Base-by-base conservation (phyloP, 2,888 invertebrate genomes). In the Eristalis intricaria region DNA sequence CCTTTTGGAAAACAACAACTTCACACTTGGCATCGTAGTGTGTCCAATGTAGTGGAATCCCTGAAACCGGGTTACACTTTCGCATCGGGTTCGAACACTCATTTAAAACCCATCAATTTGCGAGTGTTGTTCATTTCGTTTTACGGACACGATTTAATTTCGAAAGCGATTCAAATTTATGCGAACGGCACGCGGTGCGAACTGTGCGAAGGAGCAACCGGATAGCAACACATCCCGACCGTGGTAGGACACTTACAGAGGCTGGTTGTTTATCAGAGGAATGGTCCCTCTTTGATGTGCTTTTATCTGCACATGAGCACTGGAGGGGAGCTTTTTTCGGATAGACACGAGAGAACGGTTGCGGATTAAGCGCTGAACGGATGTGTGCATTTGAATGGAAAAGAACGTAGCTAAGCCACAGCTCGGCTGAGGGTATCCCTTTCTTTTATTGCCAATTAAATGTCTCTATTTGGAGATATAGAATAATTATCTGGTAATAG, bases 401-500 rank as follows among this genome's bases (percentile, higher is more conserved):
- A 50, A 64, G 70, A 73, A 81, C 65, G 64, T 60, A 82, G 65
- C 78, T 83, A 78, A 74, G 74, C 78, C 82, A n/a, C 86, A 76
- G 50, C 61, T 68, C 84, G 61, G 76, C 22, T 81, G 66, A 15
- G 50, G 13, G 76, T 78, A 86, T 83, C 63, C 78, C 56, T 19
- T 19, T 50, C 74, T 65, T 79, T 83, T 83, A 86, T 78, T 79
- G 83, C 35, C 86, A 86, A 83, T 86, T 86, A 83, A 86, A 70
- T 43, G 74, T 64, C 61, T 83, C 86, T 86, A 71, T 86, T 83
- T 58, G 70, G 71, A 75, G 86, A 86, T 79, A 79, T 75, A 78
- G 86, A 86, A 86, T 83, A 79, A 86, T 83, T 86, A 69, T 86
- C 86, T 86, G 83, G 79, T 86, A 83, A 86, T 86, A 71, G 83